Conservation (phyloP, 2,888 invertebrate genomes). For the Dusona sp. region DNA sequence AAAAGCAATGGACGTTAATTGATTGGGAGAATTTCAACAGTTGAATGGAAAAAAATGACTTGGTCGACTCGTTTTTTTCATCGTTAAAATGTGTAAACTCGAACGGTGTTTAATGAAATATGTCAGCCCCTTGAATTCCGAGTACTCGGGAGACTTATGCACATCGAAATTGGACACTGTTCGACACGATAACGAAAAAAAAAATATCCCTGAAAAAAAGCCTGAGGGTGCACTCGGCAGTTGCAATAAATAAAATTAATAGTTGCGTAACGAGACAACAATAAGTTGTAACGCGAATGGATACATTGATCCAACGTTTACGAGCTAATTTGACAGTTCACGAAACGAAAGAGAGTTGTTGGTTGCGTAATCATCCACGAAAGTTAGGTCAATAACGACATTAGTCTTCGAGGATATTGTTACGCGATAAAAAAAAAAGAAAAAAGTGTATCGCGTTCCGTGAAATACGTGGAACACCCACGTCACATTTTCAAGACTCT, state of each 20-base stretch:
- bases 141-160: background rate
- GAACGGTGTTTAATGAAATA: background rate
- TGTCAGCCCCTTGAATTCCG: background rate
- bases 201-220: background rate
- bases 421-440: constrained; percentile 1
- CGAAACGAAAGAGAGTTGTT: constrained; percentile 10
- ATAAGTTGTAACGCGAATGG: background rate
- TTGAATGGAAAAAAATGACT: background rate
- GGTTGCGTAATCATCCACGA: constrained; percentile 52
- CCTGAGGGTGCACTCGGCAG: background rate
- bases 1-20: too few relatives aligned
- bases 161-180: background rate
- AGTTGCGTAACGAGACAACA: constrained; percentile 49
- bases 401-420: constrained; percentile 21
- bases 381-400: constrained; percentile 62
- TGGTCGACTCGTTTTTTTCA: background rate
- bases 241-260: constrained; percentile 46
- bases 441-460: constrained; percentile 4
- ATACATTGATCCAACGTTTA: constrained; percentile 23
- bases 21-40: background rate
- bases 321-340: constrained; percentile 33
- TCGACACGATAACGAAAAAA: background rate
- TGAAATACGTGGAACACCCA: constrained; percentile 19
- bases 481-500: constrained; percentile 17
- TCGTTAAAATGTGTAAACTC: background rate